Evolutionary conservation across 2,888 invertebrate genomes (phyloP).

Genomic region (Parochlus steinenii): DNA sequence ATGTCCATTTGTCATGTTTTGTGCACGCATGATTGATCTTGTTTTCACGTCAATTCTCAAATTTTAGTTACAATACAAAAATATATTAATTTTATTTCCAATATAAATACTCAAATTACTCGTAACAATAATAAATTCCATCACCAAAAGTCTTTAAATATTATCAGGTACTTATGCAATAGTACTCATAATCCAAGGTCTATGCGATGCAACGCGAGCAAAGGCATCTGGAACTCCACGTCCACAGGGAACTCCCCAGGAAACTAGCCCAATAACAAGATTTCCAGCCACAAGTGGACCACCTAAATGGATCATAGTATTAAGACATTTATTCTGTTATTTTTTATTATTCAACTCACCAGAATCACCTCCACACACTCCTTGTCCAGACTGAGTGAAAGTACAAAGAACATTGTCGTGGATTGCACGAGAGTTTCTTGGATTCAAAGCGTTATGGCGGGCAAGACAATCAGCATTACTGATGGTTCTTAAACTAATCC

Average conservation of each 20-base stretch:
- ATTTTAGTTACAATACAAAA: too few relatives aligned
- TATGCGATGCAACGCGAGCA: background rate
- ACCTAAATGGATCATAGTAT: too few relatives aligned
- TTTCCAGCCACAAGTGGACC: background rate
- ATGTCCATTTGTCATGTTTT: too few relatives aligned
- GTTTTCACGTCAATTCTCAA: too few relatives aligned
- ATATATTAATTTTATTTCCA: too few relatives aligned
- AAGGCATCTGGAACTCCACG: constrained; percentile 4
- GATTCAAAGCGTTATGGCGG: background rate
- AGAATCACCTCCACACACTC: constrained; percentile 10
- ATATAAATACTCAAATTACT: too few relatives aligned
- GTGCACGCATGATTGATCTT: too few relatives aligned
- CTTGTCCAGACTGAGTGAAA: constrained; percentile 5
- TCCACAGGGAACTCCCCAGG: constrained; percentile 7
- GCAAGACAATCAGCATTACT: constrained; percentile 9
- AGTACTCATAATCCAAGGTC: background rate
- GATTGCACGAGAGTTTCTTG: background rate
- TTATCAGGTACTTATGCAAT: too few relatives aligned
- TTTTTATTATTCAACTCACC: too few relatives aligned
- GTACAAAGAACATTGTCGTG: constrained; percentile 7
- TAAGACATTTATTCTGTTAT: too few relatives aligned
- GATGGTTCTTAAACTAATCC: background rate
- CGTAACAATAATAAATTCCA: too few relatives aligned
- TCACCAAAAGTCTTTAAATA: too few relatives aligned
- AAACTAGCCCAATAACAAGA: background rate